Base-by-base conservation (phyloP, 2,888 invertebrate species). In the Lydus trimaculatus region DNA sequence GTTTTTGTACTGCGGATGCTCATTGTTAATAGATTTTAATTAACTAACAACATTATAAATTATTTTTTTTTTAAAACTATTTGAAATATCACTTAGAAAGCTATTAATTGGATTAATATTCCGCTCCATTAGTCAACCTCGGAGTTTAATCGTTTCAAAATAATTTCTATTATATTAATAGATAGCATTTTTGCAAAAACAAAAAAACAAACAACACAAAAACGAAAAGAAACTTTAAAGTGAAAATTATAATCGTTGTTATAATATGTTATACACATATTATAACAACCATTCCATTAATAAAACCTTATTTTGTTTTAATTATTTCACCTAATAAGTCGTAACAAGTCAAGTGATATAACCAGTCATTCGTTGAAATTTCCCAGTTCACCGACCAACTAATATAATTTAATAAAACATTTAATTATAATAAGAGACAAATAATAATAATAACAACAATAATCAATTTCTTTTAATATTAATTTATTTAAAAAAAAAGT, bases 91-190 rank as follows among this genome's bases (percentile, higher is more conserved):
- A 60, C 63, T 69, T 74, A 72, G 73, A 76, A 74, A 76, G 72
- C 69, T 73, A 28, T 73, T 71, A 75, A 75, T 75, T 67, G 69
- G 68, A 74, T 56, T 56, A 56, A 56, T 73, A 73, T 73, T 72
- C 69, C 74, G 74, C 76, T 72, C 69, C 73, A 73, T 73, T 70
- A 72, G 73, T 68, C 76, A 76, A 73, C 71, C 76, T 73, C 72
- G 70, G 63, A 74, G 63, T 64, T 23, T 56, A 1, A 60, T 58
- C 43, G 58, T 76, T 74, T 73, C 76, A 72, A 76, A 76, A 73
- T 25, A 39, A 36, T 36, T 61, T 61, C 61, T 39, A 20, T 33
- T 15, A 15, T 33, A 39, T 20, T 36, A 13, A 28, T 58, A 4
- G 23, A 17, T 58, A 0, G 23, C 0, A 8, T 15, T n/a, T 13